phyloP scores from a whole-genome alignment of 1,140 invertebrate genomes.

The Brachionus asplanchnoidis region DNA sequence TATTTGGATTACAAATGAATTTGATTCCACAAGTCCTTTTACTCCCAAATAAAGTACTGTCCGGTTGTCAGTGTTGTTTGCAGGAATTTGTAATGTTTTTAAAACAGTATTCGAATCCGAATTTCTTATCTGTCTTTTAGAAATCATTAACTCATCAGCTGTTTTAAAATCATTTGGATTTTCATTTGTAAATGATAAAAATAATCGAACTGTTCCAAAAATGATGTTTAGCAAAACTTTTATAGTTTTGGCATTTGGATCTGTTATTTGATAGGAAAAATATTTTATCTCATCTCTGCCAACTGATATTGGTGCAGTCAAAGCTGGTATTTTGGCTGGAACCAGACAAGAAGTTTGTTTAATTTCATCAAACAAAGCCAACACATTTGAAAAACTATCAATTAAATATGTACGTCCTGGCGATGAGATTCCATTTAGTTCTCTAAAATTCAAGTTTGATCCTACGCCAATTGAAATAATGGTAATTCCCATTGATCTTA shows the following conservation, averaged over 20 bases:
- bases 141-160: background rate
- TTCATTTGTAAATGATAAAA: background rate
- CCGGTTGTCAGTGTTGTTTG: background rate
- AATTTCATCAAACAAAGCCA: background rate
- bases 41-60: background rate
- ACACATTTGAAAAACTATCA: background rate
- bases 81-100: background rate
- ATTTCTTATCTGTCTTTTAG: background rate
- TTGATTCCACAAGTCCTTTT: background rate
- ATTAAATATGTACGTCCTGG: background rate
- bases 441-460: background rate
- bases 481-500: background rate
- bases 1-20: background rate
- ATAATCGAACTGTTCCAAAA: background rate
- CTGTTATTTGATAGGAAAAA: background rate
- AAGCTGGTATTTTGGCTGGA: background rate
- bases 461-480: background rate
- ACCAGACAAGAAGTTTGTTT: background rate
- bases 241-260: background rate
- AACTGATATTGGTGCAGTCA: background rate
- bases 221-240: background rate
- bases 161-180: background rate
- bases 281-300: background rate
- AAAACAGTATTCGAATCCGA: background rate
- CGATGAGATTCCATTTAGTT: background rate